These are phyloP conservation scores for Endotricha flammealis DNA, from an alignment of 2,888 invertebrate genomes.

Conservation along the genomic window DNA sequence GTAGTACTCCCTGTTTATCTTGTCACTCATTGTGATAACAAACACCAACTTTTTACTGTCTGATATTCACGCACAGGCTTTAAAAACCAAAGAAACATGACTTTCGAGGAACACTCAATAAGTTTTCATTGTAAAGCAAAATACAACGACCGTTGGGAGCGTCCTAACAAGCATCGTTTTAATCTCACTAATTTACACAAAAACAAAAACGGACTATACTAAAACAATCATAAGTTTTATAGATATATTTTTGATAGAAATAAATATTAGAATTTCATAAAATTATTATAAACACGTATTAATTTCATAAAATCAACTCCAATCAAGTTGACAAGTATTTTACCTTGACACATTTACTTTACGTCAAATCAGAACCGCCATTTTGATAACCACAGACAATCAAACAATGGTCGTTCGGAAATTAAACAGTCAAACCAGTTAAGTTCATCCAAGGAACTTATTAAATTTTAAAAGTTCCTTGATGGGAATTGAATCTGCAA, in stretches of 20 bases:
- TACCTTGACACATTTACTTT: conserved; percentile 25
- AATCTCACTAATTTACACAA: neutral
- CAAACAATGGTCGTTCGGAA: no score
- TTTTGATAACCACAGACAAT: conserved; percentile 14
- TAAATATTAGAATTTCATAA: conserved; percentile 1
- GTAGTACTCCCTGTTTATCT: conserved; percentile 64
- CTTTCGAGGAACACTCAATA: conserved; percentile 18
- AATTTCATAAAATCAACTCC: neutral
- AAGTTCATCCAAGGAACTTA: no score
- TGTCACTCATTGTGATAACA: conserved; percentile 56
- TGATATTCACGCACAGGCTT: conserved; percentile 32
- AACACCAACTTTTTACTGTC: conserved; percentile 38
- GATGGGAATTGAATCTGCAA: no score
- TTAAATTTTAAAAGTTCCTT: no score
- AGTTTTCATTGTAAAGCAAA: conserved; percentile 27
- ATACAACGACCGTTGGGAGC: conserved; percentile 45
- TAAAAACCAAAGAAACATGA: conserved; percentile 28
- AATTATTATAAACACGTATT: conserved; percentile 1
- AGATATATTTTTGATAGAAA: neutral
- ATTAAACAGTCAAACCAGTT: no score
- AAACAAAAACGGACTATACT: neutral
- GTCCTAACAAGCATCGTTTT: conserved; percentile 58
- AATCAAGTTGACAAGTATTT: conserved; percentile 18
- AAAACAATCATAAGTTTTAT: conserved; percentile 1
- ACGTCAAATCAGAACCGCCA: conserved; percentile 17